phyloP scores from a whole-genome alignment of 2,888 invertebrate species.

The Schizaphis graminum region DNA sequence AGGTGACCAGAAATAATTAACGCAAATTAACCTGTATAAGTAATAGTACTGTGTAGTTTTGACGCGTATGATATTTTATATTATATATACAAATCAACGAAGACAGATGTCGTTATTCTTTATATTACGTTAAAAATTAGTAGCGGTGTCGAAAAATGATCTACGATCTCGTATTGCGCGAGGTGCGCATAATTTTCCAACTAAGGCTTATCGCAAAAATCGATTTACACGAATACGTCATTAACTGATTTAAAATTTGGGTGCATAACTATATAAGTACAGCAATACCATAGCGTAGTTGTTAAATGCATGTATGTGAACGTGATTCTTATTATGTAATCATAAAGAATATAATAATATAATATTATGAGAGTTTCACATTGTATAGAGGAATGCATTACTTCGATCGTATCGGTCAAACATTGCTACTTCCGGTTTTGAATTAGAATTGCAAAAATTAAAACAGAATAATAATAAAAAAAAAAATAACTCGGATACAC shows the following conservation, averaged over 20 bases:
- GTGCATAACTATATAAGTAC: not conserved
- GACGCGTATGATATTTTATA: not conserved
- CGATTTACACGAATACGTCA: not conserved
- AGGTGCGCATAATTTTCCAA: not conserved
- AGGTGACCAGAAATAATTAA: not conserved
- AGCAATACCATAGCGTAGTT: not conserved
- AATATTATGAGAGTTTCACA: not conserved
- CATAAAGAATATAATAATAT: not conserved
- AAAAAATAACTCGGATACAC: not conserved
- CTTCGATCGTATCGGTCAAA: constrained; percentile 14
- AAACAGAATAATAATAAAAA: not conserved
- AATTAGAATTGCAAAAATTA: constrained; percentile 13
- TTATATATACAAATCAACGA: not conserved
- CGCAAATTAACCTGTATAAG: not conserved
- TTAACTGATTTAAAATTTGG: not conserved
- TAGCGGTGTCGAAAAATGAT: not conserved
- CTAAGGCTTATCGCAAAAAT: not conserved
- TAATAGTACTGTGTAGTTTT: not conserved
- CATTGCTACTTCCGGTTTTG: not conserved
- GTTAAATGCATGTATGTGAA: not conserved
- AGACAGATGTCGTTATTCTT: not conserved
- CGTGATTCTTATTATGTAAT: not conserved
- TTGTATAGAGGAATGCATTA: not conserved
- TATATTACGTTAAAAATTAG: too few species aligned
- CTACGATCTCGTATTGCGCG: not conserved